Base-by-base conservation (phyloP, 2,113 vertebrate species). In the Zingel zingel region DNA sequence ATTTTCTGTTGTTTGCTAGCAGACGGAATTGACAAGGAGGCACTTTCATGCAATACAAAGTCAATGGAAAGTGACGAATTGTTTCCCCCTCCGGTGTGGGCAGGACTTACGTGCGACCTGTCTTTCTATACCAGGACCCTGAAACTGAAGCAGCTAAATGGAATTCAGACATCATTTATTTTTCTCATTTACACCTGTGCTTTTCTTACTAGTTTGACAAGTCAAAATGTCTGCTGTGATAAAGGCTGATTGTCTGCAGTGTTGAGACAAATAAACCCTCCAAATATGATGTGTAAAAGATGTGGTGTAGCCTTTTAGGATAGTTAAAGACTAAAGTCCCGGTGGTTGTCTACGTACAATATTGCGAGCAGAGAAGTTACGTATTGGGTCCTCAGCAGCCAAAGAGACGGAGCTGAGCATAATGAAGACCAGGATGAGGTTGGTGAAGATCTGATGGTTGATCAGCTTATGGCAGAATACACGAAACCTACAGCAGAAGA, bases 401-500 rank as follows among this genome's bases (percentile, higher is more conserved):
- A 99, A 94, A 69, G 98, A 99, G 4, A 98, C 97, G 0, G 98
- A 99, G 94, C 98, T 99, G 83, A 99, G 96, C 98, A 99, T 99
- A 94, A 99, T 99, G 96, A 99, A 99, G 89, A 99, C 96, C 3
- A 99, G 96, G 93, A 99, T 99, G 88, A 99, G 97, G 94, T 99
- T 99, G 92, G 98, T 99, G 93, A 99, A 99, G 93, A 99, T 96
- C 90, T 99, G 98, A 86, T 99, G 98, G 95, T 99, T 99, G 93
- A 99, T 99, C 81, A 99, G 96, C 74, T 96, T 97, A 89, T 99
- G 97, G 91, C 98, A 99, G 72, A 95, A 95, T 74, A 99, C 97
- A 11, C 98, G 98, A 91, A 99, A 96, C 79, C 98, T 99, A 86
- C 39, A 83, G 43, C 25, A 90, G 2, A 68, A 23, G 23, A 5